Percentiles rank a stretch among this genome's conserved stretches.
phyloP scores from a whole-genome alignment of 1,140 invertebrate species.

The Melanaphis sacchari region DNA sequence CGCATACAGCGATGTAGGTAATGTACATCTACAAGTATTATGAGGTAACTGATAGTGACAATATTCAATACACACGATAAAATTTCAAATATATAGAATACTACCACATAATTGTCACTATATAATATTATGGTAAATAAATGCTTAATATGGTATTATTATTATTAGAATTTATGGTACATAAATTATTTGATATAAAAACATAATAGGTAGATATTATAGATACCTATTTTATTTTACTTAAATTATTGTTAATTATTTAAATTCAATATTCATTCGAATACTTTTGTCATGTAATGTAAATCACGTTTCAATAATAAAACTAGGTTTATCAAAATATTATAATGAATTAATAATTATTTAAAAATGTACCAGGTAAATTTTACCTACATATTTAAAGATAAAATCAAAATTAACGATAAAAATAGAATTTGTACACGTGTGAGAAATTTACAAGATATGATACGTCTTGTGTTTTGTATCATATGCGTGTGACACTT shows the following conservation, averaged over 20 bases:
- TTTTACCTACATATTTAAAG: background rate
- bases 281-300: background rate
- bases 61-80: background rate
- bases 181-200: background rate
- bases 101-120: background rate
- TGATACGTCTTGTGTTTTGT: background rate
- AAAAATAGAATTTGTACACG: background rate
- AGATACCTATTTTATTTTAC: too few relatives aligned
- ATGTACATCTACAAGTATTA: background rate
- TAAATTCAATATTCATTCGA: background rate
- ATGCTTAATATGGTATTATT: too few relatives aligned
- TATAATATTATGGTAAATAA: background rate
- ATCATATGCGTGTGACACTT: too few relatives aligned
- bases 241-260: too few relatives aligned
- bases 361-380: background rate
- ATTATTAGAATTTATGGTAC: too few relatives aligned
- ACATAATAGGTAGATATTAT: too few relatives aligned
- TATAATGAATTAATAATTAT: background rate
- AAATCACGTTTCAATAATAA: background rate
- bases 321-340: background rate
- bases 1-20: background rate
- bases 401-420: background rate
- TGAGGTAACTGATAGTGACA: background rate
- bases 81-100: background rate
- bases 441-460: background rate